phyloP scores from a whole-genome alignment of 2,797 vertebrate genomes.

The Percopsis omiscomaycus region DNA sequence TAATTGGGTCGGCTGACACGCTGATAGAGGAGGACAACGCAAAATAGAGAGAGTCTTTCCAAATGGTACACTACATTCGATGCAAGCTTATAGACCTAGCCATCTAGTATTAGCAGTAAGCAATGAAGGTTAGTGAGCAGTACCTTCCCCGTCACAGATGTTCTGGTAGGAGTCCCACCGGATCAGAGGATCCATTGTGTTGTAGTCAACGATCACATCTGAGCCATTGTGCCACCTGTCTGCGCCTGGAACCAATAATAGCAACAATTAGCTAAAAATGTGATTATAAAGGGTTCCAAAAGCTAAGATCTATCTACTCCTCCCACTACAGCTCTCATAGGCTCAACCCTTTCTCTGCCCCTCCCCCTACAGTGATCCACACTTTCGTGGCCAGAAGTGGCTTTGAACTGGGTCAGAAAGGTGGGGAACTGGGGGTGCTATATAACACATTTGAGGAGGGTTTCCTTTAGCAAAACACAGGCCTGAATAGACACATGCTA shows the following conservation, averaged over 20 bases:
- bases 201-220: slow-evolving; percentile 88
- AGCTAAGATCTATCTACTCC: neutral
- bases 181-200: slow-evolving; percentile 85
- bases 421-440: no score
- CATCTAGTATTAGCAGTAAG: slow-evolving; percentile 7
- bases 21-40: slow-evolving; percentile 1
- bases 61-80: neutral
- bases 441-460: no score
- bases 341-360: no score
- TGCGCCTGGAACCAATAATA: slow-evolving; percentile 49
- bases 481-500: no score
- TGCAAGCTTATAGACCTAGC: neutral
- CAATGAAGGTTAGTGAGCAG: slow-evolving; percentile 1
- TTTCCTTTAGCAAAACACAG: no score
- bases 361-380: no score
- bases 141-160: slow-evolving; percentile 88
- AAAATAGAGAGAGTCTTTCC: neutral
- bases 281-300: slow-evolving; percentile 1
- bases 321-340: no score
- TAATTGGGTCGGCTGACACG: neutral
- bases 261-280: neutral
- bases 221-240: slow-evolving; percentile 83
- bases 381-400: no score
- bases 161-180: slow-evolving; percentile 95
- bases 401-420: no score